Base-by-base conservation (phyloP, 2,113 vertebrate species). In the Xenopus tropicalis region DNA sequence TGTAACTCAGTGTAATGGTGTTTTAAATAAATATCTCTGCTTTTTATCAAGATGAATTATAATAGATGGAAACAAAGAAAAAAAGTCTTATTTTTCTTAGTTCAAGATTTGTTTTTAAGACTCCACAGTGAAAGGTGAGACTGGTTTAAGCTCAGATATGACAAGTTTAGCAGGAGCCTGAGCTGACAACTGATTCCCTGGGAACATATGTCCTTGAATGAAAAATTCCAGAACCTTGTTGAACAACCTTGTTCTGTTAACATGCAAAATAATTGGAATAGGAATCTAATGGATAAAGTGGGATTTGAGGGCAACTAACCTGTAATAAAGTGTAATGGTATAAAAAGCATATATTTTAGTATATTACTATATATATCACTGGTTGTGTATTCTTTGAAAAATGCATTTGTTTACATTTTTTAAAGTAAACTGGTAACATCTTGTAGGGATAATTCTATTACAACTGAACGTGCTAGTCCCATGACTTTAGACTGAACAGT, bases 91-190 rank as follows among this genome's bases (percentile, higher is more conserved):
- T 84, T 82, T 61, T 67, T 82, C 74, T 76, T 84, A 83, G 79
- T 85, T 82, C 52, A 69, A 76, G 70, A 85, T 85, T 82, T 69
- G 77, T 79, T 80, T 78, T 84, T 80, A 76, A 79, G 37, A 80
- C 57, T 74, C 77, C 17, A 70, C 67, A 65, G 61, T 79, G 51
- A 81, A 90, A 86, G 82, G 68, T 80, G 81, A 87, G 69, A 78
- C 86, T 84, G 78, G 83, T 88, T 86, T 90, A 80, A 83, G 82
- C 88, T 86, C 80, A 86, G 85, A 83, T 82, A 84, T 79, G 66
- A 71, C 70, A 79, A 79, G 79, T 78, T 70, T 81, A 80, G 79
- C 82, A 81, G 78, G 72, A 86, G 72, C 70, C 4, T 1, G 29
- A 67, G 74, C 80, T 81, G 79, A 20, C 42, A 83, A 63, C 70